phyloP scores from a whole-genome alignment of 1,140 invertebrate genomes.

The Meloidogyne exigua region DNA sequence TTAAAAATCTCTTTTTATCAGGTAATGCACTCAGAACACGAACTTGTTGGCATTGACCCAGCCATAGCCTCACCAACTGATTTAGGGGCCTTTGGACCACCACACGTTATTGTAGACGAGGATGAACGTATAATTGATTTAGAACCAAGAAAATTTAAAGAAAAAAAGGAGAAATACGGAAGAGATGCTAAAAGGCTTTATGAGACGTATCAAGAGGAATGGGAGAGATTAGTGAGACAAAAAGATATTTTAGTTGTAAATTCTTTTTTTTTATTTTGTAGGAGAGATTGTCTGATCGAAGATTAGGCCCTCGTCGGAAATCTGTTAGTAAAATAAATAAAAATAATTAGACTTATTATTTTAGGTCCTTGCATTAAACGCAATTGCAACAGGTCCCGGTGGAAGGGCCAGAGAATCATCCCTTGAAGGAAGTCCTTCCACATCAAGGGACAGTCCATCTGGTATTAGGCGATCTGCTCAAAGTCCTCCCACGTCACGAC shows the following conservation, averaged over 20 bases:
- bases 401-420: constrained; percentile 9
- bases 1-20: no score
- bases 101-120: constrained; percentile 40
- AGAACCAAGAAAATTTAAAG: constrained; percentile 56
- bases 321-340: constrained; percentile 10
- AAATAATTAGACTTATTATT: neutral
- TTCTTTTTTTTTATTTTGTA: neutral
- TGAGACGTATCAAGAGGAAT: constrained; percentile 61
- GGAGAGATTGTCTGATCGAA: constrained; percentile 24
- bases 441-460: neutral
- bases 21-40: neutral
- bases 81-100: constrained; percentile 28
- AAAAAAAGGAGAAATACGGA: constrained; percentile 63
- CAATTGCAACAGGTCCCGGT: neutral
- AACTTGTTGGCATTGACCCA: constrained; percentile 29
- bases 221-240: constrained; percentile 27
- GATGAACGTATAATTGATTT: constrained; percentile 21
- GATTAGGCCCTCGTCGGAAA: constrained; percentile 29
- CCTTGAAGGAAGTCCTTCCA: constrained; percentile 8
- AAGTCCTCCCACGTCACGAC: neutral
- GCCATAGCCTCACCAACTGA: constrained; percentile 38
- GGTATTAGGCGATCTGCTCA: neutral
- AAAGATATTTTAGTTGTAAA: neutral
- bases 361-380: constrained; percentile 17
- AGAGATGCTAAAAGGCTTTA: constrained; percentile 57